Evolutionary conservation across 2,113 vertebrate species (phyloP), one percentile per base, ranked within the genome.

Genomic region (Gadus macrocephalus): DNA sequence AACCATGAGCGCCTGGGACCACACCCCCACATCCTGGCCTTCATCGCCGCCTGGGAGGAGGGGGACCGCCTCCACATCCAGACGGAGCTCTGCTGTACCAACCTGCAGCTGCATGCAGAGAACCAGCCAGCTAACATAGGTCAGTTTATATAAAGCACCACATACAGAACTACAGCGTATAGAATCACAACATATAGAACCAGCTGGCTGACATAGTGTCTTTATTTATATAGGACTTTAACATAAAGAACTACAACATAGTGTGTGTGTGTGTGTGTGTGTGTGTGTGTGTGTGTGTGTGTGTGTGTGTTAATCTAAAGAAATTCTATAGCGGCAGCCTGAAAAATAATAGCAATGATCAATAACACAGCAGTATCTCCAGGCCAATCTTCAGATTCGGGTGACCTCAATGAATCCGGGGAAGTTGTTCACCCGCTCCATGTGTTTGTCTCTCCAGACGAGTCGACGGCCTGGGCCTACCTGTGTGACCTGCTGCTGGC

Each of bases 41-140:
- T 97, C 12, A 81, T 92, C 31, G 91, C 90, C 0, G 95, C 95
- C 74, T 97, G 95, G 95, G 95, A 96, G 81, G 94, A 96, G 86
- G 85, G 81, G 0, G 92, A 91, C 11, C 84, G 93, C 17, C 91
- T 97, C 1, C 95, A 94, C 88, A 93, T 97, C 62, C 95, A 96
- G 90, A 97, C 93, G 0, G 95, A 97, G 86, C 88, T 97, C 66
- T 97, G 95, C 1, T 91, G 85, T 66, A 91, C 89, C 69, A 97
- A 90, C 75, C 85, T 97, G 71, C 88, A 93, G 85, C 90, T 92
- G 56, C 90, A 93, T 3, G 92, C 91, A 4, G 95, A 96, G 66
- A 87, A 90, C 31, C 73, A 90, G 67, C 86, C 90, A 0, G 60
- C 83, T 15, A 76, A 88, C 2, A 79, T 91, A 59, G 92, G 93